Evolutionary conservation across 2,888 invertebrate genomes (phyloP).

Genomic region (Dinocampus coccinellae): DNA sequence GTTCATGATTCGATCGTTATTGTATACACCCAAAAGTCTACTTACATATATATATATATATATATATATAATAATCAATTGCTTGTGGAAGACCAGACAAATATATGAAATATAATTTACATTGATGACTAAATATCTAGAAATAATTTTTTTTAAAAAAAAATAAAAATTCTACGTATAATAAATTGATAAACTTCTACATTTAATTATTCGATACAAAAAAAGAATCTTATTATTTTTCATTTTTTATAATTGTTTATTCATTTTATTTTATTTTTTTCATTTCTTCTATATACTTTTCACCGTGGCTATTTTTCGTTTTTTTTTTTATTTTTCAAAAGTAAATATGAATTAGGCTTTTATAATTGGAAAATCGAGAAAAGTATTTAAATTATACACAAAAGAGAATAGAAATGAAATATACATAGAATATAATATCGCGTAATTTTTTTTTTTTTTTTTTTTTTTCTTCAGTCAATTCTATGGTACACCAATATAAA

Average conservation of each 20-base stretch:
- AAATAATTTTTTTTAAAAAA: neutral
- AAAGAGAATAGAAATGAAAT: conserved; percentile 27
- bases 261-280: neutral
- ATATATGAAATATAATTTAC: conserved; percentile 16
- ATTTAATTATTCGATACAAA: neutral
- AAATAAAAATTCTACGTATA: neutral
- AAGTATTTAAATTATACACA: conserved; percentile 3
- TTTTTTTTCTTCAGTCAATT: conserved; percentile 30
- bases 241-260: no score
- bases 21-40: neutral
- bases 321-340: no score
- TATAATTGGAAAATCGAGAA: neutral
- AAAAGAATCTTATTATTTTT: no score
- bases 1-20: conserved; percentile 33
- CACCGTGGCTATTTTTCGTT: no score
- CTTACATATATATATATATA: neutral
- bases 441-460: conserved; percentile 23
- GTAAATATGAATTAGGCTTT: no score
- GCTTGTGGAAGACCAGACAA: conserved; percentile 40
- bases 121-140: no score
- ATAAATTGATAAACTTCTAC: neutral
- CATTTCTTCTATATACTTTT: neutral
- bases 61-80: neutral
- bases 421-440: conserved; percentile 26
- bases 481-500: conserved; percentile 29